Percentiles rank a stretch among this genome's conserved stretches.
These are phyloP conservation scores for Idris sp. DNA, from an alignment of 1,140 invertebrate species.

Conservation along the genomic window DNA sequence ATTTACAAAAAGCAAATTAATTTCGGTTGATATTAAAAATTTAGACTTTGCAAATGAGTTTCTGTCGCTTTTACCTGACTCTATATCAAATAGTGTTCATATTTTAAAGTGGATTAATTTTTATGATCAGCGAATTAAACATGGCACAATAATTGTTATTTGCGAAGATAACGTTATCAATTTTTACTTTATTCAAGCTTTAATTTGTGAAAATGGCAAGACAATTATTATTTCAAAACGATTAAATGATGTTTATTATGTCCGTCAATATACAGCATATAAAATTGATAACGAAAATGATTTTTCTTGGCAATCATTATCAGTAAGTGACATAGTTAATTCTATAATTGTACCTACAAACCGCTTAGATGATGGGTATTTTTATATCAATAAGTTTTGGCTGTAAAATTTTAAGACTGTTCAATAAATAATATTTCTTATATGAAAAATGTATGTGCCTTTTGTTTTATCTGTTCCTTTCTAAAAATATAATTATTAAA, in stretches of 20 bases:
- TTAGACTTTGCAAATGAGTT: too few species aligned
- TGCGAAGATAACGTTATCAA: conserved; percentile 2
- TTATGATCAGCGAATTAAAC: conserved; percentile 5
- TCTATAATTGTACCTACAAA: too few species aligned
- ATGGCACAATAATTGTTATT: conserved; percentile 6
- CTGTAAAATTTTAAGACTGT: too few species aligned
- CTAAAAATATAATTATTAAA: too few species aligned
- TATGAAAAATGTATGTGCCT: too few species aligned
- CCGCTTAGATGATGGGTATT: too few species aligned
- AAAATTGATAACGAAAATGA: not conserved
- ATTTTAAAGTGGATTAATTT: conserved; percentile 14
- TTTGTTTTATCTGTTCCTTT: too few species aligned
- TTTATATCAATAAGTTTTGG: too few species aligned
- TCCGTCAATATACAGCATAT: not conserved
- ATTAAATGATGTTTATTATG: not conserved
- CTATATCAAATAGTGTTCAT: not conserved
- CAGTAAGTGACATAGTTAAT: not conserved
- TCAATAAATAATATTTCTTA: too few species aligned
- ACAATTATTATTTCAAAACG: not conserved
- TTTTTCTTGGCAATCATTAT: not conserved
- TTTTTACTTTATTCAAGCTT: conserved; percentile 18
- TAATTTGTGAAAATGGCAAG: conserved; percentile 3
- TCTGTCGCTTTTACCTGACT: conserved; percentile 1
- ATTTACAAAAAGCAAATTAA: not conserved
- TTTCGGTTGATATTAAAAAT: not conserved